phyloP scores from a whole-genome alignment of 2,888 invertebrate genomes.

The Epirrita christyi region DNA sequence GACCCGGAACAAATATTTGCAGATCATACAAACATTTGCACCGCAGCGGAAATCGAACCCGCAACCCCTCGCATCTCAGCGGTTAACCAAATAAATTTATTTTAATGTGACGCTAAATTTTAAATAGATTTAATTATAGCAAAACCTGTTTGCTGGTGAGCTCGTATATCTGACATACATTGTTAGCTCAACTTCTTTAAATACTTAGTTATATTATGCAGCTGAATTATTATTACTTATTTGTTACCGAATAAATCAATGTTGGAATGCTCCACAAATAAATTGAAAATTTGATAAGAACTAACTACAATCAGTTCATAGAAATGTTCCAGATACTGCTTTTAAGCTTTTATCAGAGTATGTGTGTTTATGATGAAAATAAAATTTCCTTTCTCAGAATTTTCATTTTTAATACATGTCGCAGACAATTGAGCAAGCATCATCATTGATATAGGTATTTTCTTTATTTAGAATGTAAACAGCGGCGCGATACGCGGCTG shows the following conservation, averaged over 20 bases:
- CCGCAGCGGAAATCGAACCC: no score
- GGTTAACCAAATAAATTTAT: no score
- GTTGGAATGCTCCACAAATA: slow-evolving; percentile 17
- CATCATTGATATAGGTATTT: slow-evolving; percentile 19
- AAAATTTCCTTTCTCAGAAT: background rate
- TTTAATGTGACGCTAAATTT: no score
- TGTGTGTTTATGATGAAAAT: background rate
- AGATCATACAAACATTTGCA: no score
- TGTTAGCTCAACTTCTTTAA: slow-evolving; percentile 34
- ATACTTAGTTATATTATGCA: slow-evolving; percentile 11
- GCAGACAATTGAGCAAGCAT: slow-evolving; percentile 12
- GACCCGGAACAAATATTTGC: no score
- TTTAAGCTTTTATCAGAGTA: background rate
- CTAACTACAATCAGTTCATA: background rate
- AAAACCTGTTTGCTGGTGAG: slow-evolving; percentile 52
- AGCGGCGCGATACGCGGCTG: slow-evolving; percentile 65
- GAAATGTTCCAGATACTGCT: background rate
- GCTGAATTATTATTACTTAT: slow-evolving; percentile 30
- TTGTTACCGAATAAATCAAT: slow-evolving; percentile 42
- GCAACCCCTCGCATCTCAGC: no score
- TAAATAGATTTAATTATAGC: slow-evolving; percentile 52
- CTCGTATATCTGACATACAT: slow-evolving; percentile 47
- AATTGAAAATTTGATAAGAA: background rate
- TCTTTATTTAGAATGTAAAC: slow-evolving; percentile 63
- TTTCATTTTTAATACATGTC: background rate